Conservation (phyloP, 2,797 vertebrate species). For the Antrozous pallidus region DNA sequence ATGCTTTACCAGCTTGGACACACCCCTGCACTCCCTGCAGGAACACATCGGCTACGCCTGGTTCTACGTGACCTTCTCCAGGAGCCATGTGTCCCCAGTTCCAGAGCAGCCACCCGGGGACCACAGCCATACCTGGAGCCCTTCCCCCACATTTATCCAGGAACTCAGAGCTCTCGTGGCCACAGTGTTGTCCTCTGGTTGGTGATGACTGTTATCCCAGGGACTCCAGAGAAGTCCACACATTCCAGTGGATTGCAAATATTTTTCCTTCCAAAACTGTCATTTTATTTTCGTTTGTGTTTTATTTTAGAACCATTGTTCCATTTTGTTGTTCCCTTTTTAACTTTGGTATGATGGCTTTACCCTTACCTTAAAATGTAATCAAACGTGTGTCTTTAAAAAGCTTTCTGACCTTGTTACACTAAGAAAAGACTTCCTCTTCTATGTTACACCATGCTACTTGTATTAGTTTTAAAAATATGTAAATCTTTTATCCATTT, state of each 20-base stretch:
- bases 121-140: rapidly evolving
- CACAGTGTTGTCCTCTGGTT: rapidly evolving
- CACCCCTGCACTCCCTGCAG: not conserved
- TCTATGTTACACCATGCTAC: rapidly evolving
- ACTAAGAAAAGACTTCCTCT: not conserved
- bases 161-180: rapidly evolving
- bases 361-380: not conserved
- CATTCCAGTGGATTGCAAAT: rapidly evolving
- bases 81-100: rapidly evolving
- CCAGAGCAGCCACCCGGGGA: not conserved
- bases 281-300: rapidly evolving
- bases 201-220: rapidly evolving
- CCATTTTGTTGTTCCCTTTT: not conserved
- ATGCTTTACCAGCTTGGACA: rapidly evolving
- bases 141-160: too few relatives aligned
- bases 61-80: not conserved
- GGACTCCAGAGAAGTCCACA: rapidly evolving
- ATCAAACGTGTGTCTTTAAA: not conserved
- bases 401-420: not conserved
- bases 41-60: not conserved
- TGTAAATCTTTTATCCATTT: not conserved
- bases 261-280: not conserved
- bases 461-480: not conserved
- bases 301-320: not conserved
- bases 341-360: not conserved